Evolutionary conservation across 2,888 invertebrate species (phyloP).

Genomic region (Ecliptopera silaceata): DNA sequence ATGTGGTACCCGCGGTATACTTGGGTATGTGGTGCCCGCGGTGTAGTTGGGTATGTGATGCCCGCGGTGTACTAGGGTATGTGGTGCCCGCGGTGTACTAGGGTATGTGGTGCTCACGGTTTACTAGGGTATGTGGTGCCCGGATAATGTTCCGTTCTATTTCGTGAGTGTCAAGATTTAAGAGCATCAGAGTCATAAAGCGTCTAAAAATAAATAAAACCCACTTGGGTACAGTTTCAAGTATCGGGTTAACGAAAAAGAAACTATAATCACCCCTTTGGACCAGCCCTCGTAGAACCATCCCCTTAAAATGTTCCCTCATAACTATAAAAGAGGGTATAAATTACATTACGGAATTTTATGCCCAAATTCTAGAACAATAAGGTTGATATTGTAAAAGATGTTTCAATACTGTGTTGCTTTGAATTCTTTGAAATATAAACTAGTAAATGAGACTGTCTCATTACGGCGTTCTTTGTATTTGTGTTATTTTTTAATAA

Average conservation of each 20-base stretch:
- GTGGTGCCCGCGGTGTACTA: too few relatives aligned
- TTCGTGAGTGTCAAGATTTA: too few relatives aligned
- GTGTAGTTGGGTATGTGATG: too few relatives aligned
- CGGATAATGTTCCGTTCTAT: too few relatives aligned
- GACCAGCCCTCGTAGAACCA: constrained; percentile 39
- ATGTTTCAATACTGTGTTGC: constrained; percentile 30
- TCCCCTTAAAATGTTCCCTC: constrained; percentile 51
- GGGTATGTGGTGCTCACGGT: too few relatives aligned
- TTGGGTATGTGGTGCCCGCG: too few relatives aligned
- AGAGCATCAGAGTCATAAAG: not conserved
- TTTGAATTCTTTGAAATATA: constrained; percentile 46
- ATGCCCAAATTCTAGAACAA: constrained; percentile 6
- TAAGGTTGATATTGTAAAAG: constrained; percentile 23
- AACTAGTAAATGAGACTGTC: constrained; percentile 59
- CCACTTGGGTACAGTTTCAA: not conserved
- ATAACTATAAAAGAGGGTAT: constrained; percentile 47
- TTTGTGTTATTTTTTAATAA: too few relatives aligned
- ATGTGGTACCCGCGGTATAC: too few relatives aligned
- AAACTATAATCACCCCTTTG: constrained; percentile 34
- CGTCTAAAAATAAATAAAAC: constrained; percentile 7
- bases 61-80: too few relatives aligned
- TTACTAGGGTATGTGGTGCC: too few relatives aligned
- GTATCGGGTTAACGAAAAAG: constrained; percentile 15
- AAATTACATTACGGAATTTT: constrained; percentile 38
- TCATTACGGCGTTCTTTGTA: constrained; percentile 14